Conservation (phyloP, 2,113 vertebrate genomes). For the Dicentrarchus labrax region DNA sequence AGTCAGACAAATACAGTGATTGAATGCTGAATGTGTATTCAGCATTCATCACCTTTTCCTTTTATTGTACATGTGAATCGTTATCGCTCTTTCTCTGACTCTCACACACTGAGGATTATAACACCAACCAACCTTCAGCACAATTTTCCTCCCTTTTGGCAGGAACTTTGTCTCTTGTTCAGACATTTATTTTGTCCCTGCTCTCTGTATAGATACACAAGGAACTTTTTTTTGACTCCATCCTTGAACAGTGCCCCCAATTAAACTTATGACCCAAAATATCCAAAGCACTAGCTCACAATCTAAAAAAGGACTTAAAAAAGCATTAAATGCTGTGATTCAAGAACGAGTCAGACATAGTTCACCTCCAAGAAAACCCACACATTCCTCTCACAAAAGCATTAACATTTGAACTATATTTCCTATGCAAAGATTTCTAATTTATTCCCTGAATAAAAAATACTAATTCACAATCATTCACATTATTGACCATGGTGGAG, state of each 20-base stretch:
- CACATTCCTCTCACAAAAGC: background rate
- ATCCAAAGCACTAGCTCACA: conserved; percentile 1
- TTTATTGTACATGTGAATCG: background rate
- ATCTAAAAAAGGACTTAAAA: conserved; percentile 11
- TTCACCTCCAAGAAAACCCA: background rate
- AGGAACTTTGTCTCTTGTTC: background rate
- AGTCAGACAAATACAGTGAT: conserved; percentile 5
- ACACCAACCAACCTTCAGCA: background rate
- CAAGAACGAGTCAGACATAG: background rate
- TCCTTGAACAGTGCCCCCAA: conserved; percentile 54
- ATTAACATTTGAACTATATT: background rate
- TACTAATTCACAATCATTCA: background rate
- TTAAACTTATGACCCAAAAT: conserved; percentile 62
- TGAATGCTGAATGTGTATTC: conserved; percentile 17
- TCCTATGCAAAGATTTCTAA: background rate
- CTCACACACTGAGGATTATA: background rate
- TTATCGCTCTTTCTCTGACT: background rate
- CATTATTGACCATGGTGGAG: background rate
- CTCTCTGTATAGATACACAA: conserved; percentile 24
- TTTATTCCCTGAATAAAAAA: background rate
- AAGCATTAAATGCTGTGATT: background rate
- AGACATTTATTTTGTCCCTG: background rate
- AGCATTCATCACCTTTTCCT: background rate
- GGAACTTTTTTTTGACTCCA: conserved; percentile 40
- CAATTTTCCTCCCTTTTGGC: background rate